Conservation (phyloP, 2,888 invertebrate genomes). For the Caradrina clavipalpis region DNA sequence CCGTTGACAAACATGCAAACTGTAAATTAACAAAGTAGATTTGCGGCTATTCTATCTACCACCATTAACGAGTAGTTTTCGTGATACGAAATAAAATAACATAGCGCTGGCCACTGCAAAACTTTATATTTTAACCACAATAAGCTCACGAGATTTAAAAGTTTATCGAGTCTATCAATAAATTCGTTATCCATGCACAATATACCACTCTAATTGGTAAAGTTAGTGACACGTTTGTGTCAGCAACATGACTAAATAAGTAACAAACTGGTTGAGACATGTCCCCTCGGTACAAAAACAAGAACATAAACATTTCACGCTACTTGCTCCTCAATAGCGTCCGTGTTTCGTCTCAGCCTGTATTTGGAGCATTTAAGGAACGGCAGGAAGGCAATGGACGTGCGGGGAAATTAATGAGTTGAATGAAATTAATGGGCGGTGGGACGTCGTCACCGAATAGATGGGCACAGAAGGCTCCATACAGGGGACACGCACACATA, state of each 20-base stretch:
- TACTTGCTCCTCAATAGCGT: conserved; percentile 30
- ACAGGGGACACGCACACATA: not conserved
- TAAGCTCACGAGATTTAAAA: not conserved
- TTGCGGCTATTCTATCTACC: not conserved
- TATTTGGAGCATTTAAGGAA: conserved; percentile 42
- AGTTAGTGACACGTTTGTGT: conserved; percentile 29
- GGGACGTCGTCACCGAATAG: conserved; percentile 26
- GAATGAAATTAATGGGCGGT: conserved; percentile 59
- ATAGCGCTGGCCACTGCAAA: not conserved
- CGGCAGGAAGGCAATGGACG: conserved; percentile 56
- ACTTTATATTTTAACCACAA: no score
- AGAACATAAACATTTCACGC: conserved; percentile 56
- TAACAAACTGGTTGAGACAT: conserved; percentile 24
- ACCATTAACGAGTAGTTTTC: not conserved
- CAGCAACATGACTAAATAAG: conserved; percentile 4
- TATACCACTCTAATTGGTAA: conserved; percentile 40
- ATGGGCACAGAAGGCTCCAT: not conserved
- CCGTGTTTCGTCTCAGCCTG: conserved; percentile 17
- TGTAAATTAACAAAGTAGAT: not conserved
- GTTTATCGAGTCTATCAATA: not conserved
- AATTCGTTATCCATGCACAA: conserved; percentile 25
- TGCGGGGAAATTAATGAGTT: conserved; percentile 60
- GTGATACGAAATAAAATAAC: not conserved
- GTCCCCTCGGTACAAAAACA: conserved; percentile 48
- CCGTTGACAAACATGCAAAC: not conserved